Evolutionary conservation across 2,888 invertebrate genomes (phyloP), one percentile per base, ranked within the genome.

Genomic region (Andricus quercusramuli): DNA sequence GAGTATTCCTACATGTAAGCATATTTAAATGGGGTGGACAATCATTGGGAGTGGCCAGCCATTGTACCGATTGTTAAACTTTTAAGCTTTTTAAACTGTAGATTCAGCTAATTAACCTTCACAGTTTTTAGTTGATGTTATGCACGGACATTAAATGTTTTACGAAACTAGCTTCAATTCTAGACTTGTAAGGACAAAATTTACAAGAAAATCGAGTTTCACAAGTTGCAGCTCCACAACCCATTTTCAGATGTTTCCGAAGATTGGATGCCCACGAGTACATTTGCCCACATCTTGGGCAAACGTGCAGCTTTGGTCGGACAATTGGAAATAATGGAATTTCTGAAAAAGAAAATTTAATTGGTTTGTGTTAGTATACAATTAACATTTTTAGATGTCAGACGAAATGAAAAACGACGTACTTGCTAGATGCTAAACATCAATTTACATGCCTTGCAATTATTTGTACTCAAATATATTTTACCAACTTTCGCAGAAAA

Each of bases 201-300:
- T 91, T 91, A 87, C 93, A 93, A 84, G 92, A 91, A 90, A 93
- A 93, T 85, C 92, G 92, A 6, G 93, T 92, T 87, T 93, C 93
- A 88, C 90, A 91, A 84, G 92, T 92, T 78, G 90, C 89, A 90
- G 91, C 89, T 70, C 93, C 93, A 82, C 93, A 93, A 83, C 93
- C 93, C 88, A 91, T 91, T 86, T 92, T 91, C 70, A 92, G 89
- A 82, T 93, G 93, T 77, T 93, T 92, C 83, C 92, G 89, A 37
- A 93, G 87, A 74, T 93, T 92, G 82, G 93, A 93, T 29, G 93
- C 92, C 93, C 93, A 92, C 77, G 92, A 91, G 85, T 93, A 93
- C 90, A 91, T 92, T 80, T 92, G 92, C 5, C 93, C 93, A 86
- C 93, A 93, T 62, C 91, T 90, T 25, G 92, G 92, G 78, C 93